Base-by-base conservation (phyloP, 2,113 vertebrate genomes). In the Percina caprodes region DNA sequence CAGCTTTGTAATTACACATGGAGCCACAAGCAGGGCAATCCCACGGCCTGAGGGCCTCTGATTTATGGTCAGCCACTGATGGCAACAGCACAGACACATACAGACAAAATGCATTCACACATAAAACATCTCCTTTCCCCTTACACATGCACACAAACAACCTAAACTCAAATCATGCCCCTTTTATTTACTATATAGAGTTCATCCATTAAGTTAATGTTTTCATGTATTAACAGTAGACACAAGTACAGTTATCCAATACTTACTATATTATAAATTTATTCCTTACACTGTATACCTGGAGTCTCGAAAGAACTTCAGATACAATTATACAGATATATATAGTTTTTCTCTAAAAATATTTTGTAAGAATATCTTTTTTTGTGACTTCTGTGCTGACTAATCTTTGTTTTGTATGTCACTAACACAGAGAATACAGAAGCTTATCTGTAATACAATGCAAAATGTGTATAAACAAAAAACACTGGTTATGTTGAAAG, bases 1-100 rank as follows among this genome's bases (percentile, higher is more conserved):
- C 94, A 95, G 94, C 88, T 92, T 92, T 92, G 94, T 94, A 94
- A 95, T 95, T 95, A 95, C 91, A 91, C 88, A 77, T 68, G 86
- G 85, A 92, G 90, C 79, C 88, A 80, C 59, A 81, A 89, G 88
- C 68, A 60, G 86, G 86, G 87, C 80, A 84, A 91, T 92, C 89
- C 86, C 79, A 12, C 54, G 83, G 85, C 88, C 90, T 26, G 49
- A 84, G 80, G 88, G 83, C 89, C 82, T 82, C 89, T 94, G 92
- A 94, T 94, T 94, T 93, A 94, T 91, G 86, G 74, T 85, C 85
- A 82, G 86, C 69, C 80, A 63, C 82, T 76, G 90, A 91, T 85
- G 83, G 83, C 69, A 80, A 89, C 73, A 55, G 62, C 83, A 81
- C 84, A 85, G 84, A 92, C 86, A 91, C 82, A 82, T 58, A 55